Evolutionary conservation across 2,113 vertebrate species (phyloP), one percentile per base, ranked within the genome.

Genomic region (Nothocercus nigrocapillus): DNA sequence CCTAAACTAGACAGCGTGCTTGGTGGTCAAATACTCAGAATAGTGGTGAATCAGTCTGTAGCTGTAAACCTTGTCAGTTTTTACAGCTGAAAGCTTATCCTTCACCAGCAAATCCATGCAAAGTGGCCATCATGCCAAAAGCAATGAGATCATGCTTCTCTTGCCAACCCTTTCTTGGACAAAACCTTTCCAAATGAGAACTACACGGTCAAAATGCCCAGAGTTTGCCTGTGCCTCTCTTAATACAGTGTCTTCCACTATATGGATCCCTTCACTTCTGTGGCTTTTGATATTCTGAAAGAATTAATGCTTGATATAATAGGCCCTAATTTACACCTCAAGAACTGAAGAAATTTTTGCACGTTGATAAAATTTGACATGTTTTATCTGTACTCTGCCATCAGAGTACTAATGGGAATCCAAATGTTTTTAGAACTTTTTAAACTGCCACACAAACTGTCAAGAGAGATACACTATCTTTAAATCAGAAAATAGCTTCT

Each of bases 401-500:
- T 95, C 95, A 85, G 77, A 89, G 87, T 87, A n/a, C 87, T 97
- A 95, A 96, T 88, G 94, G 95, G 72, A 97, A 96, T 95, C 80
- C 90, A 95, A 92, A 92, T 95, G 90, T 93, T 96, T 97, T 97
- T 92, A 90, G 82, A 96, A 96, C 74, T 96, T 97, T 96, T 87
- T 70, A 92, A 90, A 90, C 95, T 93, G 80, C 90, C 89, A 90
- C 91, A 94, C 84, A 95, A 89, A 72, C 92, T 6, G 5, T 96
- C 67, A 78, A 75, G 80, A 86, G 64, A 93, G 89, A 95, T 94
- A 94, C 22, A 49, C 42, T 97, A 95, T 96, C 96, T 94, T 85
- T 75, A 95, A 95, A 97, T 97, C 97, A 93, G 94, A 96, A 97
- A 95, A 96, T 95, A 97, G 85, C 92, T 96, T 94, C 16, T 75